Conservation (phyloP, 2,113 vertebrate genomes). For the Chionomys nivalis region DNA sequence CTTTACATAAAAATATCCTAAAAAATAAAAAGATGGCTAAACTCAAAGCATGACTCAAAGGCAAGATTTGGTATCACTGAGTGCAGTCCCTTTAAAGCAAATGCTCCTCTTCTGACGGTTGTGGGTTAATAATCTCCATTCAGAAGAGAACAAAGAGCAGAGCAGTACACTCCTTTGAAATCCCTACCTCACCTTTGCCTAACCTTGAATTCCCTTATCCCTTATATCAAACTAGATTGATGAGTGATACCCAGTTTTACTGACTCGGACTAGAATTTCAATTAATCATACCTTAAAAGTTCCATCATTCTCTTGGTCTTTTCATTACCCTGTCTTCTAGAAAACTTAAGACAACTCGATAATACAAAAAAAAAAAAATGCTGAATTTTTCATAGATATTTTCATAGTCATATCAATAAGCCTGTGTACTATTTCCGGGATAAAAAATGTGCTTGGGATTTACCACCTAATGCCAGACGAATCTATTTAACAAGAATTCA, state of each 20-base stretch:
- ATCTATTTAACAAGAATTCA: constrained; percentile 57
- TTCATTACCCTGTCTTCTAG: constrained; percentile 24
- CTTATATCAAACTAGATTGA: constrained; percentile 72
- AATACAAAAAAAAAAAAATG: constrained; percentile 65
- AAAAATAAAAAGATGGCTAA: constrained; percentile 18
- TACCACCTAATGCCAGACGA: constrained; percentile 49
- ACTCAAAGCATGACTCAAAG: constrained; percentile 44
- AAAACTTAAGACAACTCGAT: constrained; percentile 37
- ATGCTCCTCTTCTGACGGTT: constrained; percentile 26
- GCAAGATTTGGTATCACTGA: not conserved
- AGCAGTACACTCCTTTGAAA: constrained; percentile 53
- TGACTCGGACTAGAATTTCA: constrained; percentile 73
- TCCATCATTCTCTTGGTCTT: constrained; percentile 31
- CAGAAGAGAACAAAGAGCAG: constrained; percentile 60
- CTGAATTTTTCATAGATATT: constrained; percentile 61
- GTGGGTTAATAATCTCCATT: constrained; percentile 51
- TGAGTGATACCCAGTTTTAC: constrained; percentile 66
- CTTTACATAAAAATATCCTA: constrained; percentile 31
- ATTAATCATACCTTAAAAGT: constrained; percentile 73
- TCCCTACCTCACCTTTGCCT: constrained; percentile 71
- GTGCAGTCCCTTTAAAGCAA: not conserved
- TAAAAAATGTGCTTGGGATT: constrained; percentile 23
- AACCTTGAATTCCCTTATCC: constrained; percentile 70
- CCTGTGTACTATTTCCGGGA: constrained; percentile 9
- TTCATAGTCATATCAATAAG: constrained; percentile 51